A percentile compares a stretch with the other conserved stretches of the same genome.
These are phyloP conservation scores for Macroglossus sobrinus DNA, from an alignment of 2,113 vertebrate species.

Conservation along the genomic window DNA sequence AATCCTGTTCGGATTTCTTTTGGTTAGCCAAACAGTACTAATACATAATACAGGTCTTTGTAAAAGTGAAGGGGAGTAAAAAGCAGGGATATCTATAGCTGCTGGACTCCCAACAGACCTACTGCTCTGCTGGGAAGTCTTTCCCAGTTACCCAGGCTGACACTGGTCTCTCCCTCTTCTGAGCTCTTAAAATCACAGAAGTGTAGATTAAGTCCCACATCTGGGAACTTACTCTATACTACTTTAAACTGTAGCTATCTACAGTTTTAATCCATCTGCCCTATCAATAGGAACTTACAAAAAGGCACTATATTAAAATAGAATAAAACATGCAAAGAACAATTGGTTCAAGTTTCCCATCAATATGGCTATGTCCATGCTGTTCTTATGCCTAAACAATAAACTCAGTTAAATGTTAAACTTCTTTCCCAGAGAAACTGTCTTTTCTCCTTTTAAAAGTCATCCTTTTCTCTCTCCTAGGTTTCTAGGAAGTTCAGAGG, in stretches of 20 bases:
- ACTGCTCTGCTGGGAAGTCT: neutral
- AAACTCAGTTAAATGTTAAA: neutral
- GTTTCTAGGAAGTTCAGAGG: neutral
- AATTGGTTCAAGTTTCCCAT: neutral
- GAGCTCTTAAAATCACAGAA: neutral
- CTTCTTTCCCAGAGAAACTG: neutral
- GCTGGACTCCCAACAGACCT: neutral
- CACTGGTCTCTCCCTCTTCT: neutral
- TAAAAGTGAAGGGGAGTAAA: neutral
- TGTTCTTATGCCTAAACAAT: neutral
- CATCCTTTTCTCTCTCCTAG: neutral
- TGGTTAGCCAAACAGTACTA: neutral
- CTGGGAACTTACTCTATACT: neutral
- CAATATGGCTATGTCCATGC: neutral
- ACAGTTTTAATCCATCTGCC: neutral
- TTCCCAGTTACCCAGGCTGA: neutral
- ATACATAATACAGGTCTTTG: neutral
- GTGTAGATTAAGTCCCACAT: neutral
- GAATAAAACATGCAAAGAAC: neutral
- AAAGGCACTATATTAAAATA: neutral
- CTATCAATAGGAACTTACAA: neutral
- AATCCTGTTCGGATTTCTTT: neutral
- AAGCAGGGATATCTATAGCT: neutral
- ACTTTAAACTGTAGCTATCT: neutral
- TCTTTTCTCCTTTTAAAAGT: neutral